A percentile compares a stretch with the other conserved stretches of the same genome.
phyloP scores from a whole-genome alignment of 2,888 invertebrate genomes.

The Orthosia gothica region DNA sequence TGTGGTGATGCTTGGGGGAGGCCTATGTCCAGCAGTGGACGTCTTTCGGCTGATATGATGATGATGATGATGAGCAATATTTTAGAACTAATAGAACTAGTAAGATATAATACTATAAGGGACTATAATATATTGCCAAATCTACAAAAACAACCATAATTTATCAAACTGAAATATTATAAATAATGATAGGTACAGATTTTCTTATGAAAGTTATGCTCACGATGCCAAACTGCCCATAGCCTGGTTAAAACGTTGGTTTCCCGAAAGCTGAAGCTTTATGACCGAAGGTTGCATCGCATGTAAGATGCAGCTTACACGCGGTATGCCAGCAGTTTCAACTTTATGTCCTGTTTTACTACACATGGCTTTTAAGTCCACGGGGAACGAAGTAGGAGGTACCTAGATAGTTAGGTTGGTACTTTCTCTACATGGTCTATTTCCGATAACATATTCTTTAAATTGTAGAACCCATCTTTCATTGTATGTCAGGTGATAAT shows the following conservation, averaged over 20 bases:
- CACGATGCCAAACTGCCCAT: neutral
- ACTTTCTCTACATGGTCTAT: slow-evolving; percentile 31
- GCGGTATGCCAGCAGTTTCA: slow-evolving; percentile 44
- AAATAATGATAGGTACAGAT: neutral
- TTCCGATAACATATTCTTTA: slow-evolving; percentile 1
- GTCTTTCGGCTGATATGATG: too few relatives aligned
- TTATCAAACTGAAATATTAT: neutral
- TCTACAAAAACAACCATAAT: neutral
- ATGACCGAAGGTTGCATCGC: slow-evolving; percentile 43
- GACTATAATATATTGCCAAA: neutral
- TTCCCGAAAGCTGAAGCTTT: slow-evolving; percentile 29
- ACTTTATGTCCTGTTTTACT: slow-evolving; percentile 59
- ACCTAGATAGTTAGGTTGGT: slow-evolving; percentile 21
- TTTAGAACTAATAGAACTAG: too few relatives aligned
- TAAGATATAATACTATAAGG: too few relatives aligned
- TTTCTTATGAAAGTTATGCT: neutral
- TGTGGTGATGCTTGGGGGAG: too few relatives aligned
- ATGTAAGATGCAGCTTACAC: slow-evolving; percentile 62
- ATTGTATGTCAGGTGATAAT: neutral
- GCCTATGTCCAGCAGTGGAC: too few relatives aligned
- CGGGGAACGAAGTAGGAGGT: slow-evolving; percentile 15
- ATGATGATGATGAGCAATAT: too few relatives aligned
- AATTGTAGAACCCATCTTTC: slow-evolving; percentile 5
- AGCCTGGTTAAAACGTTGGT: neutral
- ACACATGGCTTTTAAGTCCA: slow-evolving; percentile 61